phyloP scores from a whole-genome alignment of 2,888 invertebrate species.

The Hirtodrosophila cameraria region DNA sequence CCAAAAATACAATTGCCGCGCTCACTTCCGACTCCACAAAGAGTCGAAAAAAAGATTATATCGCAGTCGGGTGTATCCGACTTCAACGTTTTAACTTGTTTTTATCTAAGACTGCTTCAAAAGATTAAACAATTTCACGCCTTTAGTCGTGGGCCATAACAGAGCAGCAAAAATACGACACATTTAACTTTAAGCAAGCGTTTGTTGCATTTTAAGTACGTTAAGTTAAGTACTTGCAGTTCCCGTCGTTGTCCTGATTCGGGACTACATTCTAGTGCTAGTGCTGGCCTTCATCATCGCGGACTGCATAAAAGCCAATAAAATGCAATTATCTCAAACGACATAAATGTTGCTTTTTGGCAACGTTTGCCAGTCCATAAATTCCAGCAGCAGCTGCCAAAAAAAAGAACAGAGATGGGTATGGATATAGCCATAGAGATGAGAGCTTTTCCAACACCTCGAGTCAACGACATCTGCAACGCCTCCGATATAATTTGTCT shows the following conservation, averaged over 20 bases:
- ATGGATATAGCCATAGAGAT: constrained; percentile 8
- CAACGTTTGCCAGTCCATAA: constrained; percentile 69
- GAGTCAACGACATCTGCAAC: constrained; percentile 30
- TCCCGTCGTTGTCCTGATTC: constrained; percentile 27
- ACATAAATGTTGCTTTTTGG: constrained; percentile 76
- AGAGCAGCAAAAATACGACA: constrained; percentile 49
- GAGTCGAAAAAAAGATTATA: too few relatives aligned
- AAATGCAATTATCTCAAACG: constrained; percentile 78
- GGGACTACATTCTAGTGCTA: constrained; percentile 26
- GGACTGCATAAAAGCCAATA: constrained; percentile 74
- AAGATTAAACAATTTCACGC: constrained; percentile 68
- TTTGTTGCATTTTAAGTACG: constrained; percentile 52
- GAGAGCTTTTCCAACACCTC: constrained; percentile 14
- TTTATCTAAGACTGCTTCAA: constrained; percentile 10
- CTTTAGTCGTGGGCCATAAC: constrained; percentile 56
- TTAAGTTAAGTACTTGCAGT: constrained; percentile 31
- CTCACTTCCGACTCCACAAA: too few relatives aligned
- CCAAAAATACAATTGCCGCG: too few relatives aligned
- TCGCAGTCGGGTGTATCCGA: too few relatives aligned
- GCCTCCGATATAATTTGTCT: constrained; percentile 71
- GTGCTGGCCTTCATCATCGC: constrained; percentile 33
- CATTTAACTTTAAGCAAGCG: constrained; percentile 50
- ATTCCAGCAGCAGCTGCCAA: constrained; percentile 66
- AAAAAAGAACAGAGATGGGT: constrained; percentile 25
- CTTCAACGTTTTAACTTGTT: too few relatives aligned